Conservation (phyloP, 2,888 invertebrate genomes). For the Drosophila prolongata region DNA sequence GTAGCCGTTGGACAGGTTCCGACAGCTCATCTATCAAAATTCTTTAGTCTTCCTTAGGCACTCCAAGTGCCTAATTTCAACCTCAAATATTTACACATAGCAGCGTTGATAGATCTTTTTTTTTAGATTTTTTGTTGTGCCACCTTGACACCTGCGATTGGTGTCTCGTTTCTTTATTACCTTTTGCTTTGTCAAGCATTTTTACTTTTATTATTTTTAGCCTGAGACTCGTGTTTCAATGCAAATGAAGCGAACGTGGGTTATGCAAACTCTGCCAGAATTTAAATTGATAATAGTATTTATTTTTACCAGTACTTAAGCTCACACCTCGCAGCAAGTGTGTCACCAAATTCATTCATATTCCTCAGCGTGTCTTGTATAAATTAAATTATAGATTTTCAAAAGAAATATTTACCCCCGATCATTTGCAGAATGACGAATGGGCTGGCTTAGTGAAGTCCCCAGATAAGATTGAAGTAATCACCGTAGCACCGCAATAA, state of each 20-base stretch:
- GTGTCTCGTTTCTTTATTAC: conserved; percentile 23
- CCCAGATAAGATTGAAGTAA: conserved; percentile 62
- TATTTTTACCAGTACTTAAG: background rate
- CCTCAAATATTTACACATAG: conserved; percentile 54
- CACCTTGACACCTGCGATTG: conserved; percentile 46
- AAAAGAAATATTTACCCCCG: conserved; percentile 7
- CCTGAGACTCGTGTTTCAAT: conserved; percentile 34
- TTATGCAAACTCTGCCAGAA: conserved; percentile 17
- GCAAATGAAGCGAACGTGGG: conserved; percentile 49
- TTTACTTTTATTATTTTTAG: conserved; percentile 22
- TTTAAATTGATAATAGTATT: conserved; percentile 19
- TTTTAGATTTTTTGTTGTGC: conserved; percentile 17
- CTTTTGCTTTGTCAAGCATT: conserved; percentile 16
- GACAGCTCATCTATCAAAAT: conserved; percentile 51
- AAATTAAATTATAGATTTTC: conserved; percentile 12
- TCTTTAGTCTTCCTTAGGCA: conserved; percentile 36
- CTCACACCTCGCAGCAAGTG: conserved; percentile 24
- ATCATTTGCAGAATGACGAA: conserved; percentile 29
- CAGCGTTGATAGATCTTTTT: background rate
- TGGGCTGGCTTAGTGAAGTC: conserved; percentile 28
- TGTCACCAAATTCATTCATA: conserved; percentile 25
- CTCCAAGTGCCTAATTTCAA: conserved; percentile 36
- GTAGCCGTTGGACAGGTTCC: conserved; percentile 62
- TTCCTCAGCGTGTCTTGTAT: conserved; percentile 7
- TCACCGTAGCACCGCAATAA: conserved; percentile 26